phyloP scores from a whole-genome alignment of 2,113 vertebrate genomes.

The Glaucomys volans region DNA sequence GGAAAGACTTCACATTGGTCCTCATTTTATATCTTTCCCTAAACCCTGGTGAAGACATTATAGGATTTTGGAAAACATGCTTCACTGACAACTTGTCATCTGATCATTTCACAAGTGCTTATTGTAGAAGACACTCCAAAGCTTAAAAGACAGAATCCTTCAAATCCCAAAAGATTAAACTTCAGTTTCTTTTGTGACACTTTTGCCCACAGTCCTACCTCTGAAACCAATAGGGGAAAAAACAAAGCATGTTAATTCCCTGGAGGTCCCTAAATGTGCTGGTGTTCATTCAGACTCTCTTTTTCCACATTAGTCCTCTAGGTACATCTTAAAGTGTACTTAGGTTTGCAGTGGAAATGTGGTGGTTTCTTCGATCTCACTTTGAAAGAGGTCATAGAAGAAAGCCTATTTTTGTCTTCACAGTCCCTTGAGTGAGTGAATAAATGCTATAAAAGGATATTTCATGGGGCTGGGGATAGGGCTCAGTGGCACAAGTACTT shows the following conservation, averaged over 20 bases:
- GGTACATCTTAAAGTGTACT: neutral
- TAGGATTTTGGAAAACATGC: neutral
- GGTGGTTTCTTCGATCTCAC: neutral
- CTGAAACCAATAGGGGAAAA: neutral
- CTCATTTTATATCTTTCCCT: conserved; percentile 8
- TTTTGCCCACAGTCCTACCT: neutral
- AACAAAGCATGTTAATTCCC: neutral
- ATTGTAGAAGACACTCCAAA: neutral
- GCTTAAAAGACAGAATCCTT: neutral
- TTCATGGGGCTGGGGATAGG: too few relatives aligned
- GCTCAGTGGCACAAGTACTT: too few relatives aligned
- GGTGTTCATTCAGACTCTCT: neutral
- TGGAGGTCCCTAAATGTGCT: neutral
- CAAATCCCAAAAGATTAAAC: neutral
- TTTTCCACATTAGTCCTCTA: neutral
- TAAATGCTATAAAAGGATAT: neutral
- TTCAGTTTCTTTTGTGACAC: neutral
- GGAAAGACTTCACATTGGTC: neutral
- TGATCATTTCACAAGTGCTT: neutral
- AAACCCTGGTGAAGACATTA: neutral
- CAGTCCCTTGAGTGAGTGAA: neutral
- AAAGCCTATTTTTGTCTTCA: neutral
- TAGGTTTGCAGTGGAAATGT: neutral
- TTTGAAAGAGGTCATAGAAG: neutral
- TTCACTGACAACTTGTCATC: neutral